Base-by-base conservation (phyloP, 1,140 invertebrate species). In the Parasteatoda tepidariorum region DNA sequence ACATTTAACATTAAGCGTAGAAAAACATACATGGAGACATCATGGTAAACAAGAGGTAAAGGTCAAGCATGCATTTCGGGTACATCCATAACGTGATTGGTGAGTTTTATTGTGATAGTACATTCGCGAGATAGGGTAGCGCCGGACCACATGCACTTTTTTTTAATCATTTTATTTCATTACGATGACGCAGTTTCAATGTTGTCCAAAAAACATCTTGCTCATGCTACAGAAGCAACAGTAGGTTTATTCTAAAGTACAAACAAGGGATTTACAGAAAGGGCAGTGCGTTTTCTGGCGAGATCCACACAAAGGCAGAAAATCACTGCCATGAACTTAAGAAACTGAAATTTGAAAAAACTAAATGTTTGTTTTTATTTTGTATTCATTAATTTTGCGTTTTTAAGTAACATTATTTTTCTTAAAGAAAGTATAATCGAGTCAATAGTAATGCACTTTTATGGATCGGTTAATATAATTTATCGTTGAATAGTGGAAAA, bases 281-380 rank as follows among this genome's bases (percentile, higher is more conserved):
- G n/a, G 15, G 67, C 54, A 68, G 78, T 57, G 54, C 9, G 15
- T 34, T 81, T 57, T 68, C 78, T 81, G 78, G 78, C 78, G 38
- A 70, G 54, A 41, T 81, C 66, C 66, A 81, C 78, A 81, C 66
- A 61, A 81, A 81, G 78, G 66, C 78, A 81, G 78, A 81, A 75
- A 62, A 62, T 26, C 55, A 81, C 64, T 68, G 66, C 78, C 15
- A 15, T 26, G 24, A 68, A 3, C 9, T 5, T 30, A 30, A 31
- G 18, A 48, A 7, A 18, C 7, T 48, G 41, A n/a, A n/a, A n/a
- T n/a, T n/a, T n/a, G n/a, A n/a, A n/a, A n/a, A n/a, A n/a, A n/a
- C n/a, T n/a, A n/a, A n/a, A n/a, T n/a, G n/a, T n/a, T n/a, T n/a
- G n/a, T n/a, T n/a, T n/a, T n/a, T n/a, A n/a, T n/a, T n/a, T n/a